Percentiles rank a stretch among this genome's conserved stretches.
These are phyloP conservation scores for Astur gentilis DNA, from an alignment of 2,113 vertebrate genomes.

Conservation along the genomic window DNA sequence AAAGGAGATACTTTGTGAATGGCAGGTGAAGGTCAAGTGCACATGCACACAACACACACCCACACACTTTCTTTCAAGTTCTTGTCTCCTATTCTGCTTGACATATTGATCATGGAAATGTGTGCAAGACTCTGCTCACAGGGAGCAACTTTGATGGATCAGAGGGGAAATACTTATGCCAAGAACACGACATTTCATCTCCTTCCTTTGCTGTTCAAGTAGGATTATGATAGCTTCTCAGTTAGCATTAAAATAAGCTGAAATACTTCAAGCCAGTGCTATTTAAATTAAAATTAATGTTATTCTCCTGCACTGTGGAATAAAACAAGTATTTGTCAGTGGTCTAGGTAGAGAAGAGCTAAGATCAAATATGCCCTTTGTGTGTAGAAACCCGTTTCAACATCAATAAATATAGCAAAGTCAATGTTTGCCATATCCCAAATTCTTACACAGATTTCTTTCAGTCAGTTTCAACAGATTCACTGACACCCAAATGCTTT, in stretches of 20 bases:
- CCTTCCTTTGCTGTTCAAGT: not conserved
- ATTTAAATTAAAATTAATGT: not conserved
- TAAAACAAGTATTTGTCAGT: not conserved
- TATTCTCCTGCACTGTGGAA: not conserved
- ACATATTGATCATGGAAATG: not conserved
- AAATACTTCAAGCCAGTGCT: not conserved
- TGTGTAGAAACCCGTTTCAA: not conserved
- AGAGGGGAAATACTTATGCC: not conserved
- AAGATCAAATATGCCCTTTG: not conserved
- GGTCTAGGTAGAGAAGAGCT: not conserved
- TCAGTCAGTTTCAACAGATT: not conserved
- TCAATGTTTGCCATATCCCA: not conserved
- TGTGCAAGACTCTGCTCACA: not conserved
- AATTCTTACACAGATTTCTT: not conserved
- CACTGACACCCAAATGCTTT: not conserved
- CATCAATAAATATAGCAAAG: not conserved
- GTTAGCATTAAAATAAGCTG: not conserved
- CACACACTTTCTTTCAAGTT: not conserved
- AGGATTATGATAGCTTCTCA: not conserved
- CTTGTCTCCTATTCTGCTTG: not conserved
- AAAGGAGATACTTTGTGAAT: not conserved
- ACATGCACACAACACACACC: not conserved
- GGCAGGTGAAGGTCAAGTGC: not conserved
- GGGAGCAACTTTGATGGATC: not conserved
- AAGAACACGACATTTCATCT: not conserved